Conservation (phyloP, 2,888 invertebrate species). For the Drosophila nr. medialis region DNA sequence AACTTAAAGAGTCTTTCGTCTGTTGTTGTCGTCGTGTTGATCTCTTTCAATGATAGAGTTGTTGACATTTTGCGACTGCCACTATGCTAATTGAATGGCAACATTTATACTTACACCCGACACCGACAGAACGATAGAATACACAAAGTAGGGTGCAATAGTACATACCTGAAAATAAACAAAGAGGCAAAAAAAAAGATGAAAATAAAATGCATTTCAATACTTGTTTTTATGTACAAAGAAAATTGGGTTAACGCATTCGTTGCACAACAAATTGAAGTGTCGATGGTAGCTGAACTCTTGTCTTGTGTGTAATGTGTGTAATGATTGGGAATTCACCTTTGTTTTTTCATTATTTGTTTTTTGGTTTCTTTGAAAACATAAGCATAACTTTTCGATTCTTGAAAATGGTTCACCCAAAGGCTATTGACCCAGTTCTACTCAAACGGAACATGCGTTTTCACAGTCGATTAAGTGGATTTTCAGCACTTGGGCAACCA, state of each 20-base stretch:
- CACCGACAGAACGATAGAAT: slow-evolving; percentile 11
- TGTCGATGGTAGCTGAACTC: slow-evolving; percentile 7
- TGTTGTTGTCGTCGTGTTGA: slow-evolving; percentile 39
- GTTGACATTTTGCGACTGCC: slow-evolving; percentile 68
- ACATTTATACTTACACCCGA: slow-evolving; percentile 37
- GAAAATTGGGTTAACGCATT: slow-evolving; percentile 67
- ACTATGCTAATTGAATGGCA: slow-evolving; percentile 63
- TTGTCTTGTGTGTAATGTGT: neutral
- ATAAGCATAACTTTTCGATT: slow-evolving; percentile 56
- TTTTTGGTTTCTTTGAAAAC: slow-evolving; percentile 41
- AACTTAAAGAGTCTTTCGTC: slow-evolving; percentile 26
- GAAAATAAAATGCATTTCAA: slow-evolving; percentile 59
- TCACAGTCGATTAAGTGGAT: slow-evolving; percentile 69
- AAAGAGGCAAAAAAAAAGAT: slow-evolving; percentile 32
- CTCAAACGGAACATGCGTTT: slow-evolving; percentile 43
- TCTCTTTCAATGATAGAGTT: slow-evolving; percentile 68
- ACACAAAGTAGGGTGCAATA: slow-evolving; percentile 21
- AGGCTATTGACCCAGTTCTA: slow-evolving; percentile 66
- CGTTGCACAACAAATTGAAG: slow-evolving; percentile 20
- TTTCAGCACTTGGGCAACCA: slow-evolving; percentile 57
- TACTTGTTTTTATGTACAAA: slow-evolving; percentile 27
- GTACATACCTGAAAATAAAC: slow-evolving; percentile 71
- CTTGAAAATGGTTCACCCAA: slow-evolving; percentile 18
- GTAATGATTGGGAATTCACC: slow-evolving; percentile 40
- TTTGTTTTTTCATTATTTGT: slow-evolving; percentile 49